Base-by-base conservation (phyloP, 2,888 invertebrate species). In the Lottia gigantea region DNA sequence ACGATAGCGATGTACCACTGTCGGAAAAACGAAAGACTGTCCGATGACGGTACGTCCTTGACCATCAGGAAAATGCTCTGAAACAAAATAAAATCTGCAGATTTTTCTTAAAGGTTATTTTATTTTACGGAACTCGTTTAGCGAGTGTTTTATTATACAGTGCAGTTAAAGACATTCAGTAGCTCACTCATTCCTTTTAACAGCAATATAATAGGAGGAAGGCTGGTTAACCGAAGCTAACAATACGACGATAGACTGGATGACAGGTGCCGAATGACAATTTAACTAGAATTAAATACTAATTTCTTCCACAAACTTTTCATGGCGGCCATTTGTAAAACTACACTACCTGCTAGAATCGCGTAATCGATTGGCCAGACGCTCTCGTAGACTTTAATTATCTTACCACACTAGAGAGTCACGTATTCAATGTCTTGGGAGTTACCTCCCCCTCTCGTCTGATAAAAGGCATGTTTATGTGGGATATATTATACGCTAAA, bases 401-500 rank as follows among this genome's bases (percentile, higher is more conserved):
- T 23, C 55, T 55, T 55, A 55, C 55, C 55, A 55, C 23, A 19
- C 23, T 55, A 55, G 23, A 55, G 55, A 55, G 55, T 23, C 55
- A 23, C 23, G 55, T 55, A 55, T 55, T 23, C 55, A 40, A 55
- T 55, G 14, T 55, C 55, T 19, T 23, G 19, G 55, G 55, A 55
- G 55, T 55, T 55, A 55, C 55, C 55, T 55, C 55, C 55, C 55
- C 55, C 55, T 55, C 19, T 19, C 23, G 19, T 23, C 55, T 14
- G 55, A 55, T 55, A 55, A 55, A 55, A 23, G 55, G 19, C 63
- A n/a, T 31, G 46, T 66, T 68, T 71, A 69, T 74, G 70, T 68
- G 66, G 64, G 62, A 67, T 40, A 68, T 65, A 70, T 73, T 73
- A 71, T 71, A 70, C 68, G 68, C 68, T 73, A 70, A 73, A 73